Percentiles rank a stretch among this genome's conserved stretches.
Conservation (phyloP, 1,140 invertebrate species). For the Pachypeltis micranthus region DNA sequence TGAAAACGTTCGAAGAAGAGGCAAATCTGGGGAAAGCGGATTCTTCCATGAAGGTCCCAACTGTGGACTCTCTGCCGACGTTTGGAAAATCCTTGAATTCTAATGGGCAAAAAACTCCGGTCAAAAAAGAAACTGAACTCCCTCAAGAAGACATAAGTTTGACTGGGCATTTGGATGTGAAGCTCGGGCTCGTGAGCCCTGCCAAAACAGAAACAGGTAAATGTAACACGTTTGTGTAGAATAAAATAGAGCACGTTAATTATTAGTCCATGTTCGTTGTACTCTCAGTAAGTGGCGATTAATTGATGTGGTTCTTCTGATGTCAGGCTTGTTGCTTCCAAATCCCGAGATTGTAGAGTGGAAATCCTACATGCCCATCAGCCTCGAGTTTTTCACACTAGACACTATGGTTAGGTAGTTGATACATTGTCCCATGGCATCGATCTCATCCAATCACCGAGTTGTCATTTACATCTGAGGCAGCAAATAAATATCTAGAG, state of each 20-base stretch:
- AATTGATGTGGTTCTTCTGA: too few species aligned
- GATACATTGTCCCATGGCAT: too few species aligned
- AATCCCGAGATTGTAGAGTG: too few species aligned
- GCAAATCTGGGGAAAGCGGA: neutral
- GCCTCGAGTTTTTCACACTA: too few species aligned
- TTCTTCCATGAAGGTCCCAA: neutral
- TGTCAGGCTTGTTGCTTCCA: too few species aligned
- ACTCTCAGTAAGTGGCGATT: too few species aligned
- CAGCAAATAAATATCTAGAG: too few species aligned
- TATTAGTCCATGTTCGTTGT: too few species aligned
- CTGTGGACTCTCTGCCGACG: neutral
- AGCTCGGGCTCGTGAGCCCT: constrained; percentile 26
- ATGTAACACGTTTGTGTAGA: constrained; percentile 8
- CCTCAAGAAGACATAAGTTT: constrained; percentile 27
- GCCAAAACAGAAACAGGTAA: constrained; percentile 14
- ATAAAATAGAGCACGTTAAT: neutral
- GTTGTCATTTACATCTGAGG: too few species aligned
- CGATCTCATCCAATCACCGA: too few species aligned
- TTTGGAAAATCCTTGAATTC: neutral
- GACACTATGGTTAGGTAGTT: too few species aligned
- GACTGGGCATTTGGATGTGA: constrained; percentile 25
- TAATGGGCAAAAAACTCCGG: constrained; percentile 4
- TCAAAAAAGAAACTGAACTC: constrained; percentile 18
- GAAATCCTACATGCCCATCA: too few species aligned
- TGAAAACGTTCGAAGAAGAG: neutral